Percentiles rank a stretch among this genome's conserved stretches.
phyloP scores from a whole-genome alignment of 2,113 vertebrate species.

The Crypturellus undulatus region DNA sequence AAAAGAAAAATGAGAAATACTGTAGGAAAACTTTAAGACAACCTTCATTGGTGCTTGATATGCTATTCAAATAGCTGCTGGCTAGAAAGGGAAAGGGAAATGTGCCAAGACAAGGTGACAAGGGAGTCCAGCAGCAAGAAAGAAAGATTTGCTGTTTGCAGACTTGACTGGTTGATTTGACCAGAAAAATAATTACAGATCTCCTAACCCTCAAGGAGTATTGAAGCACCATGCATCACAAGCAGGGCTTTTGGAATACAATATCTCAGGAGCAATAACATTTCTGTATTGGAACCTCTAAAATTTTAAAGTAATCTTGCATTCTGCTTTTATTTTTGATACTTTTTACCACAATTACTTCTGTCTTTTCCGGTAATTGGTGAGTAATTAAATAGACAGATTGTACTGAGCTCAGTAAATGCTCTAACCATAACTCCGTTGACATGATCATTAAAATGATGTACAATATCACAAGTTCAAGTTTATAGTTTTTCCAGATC shows the following conservation, averaged over 20 bases:
- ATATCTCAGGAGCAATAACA: background rate
- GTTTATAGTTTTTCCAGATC: background rate
- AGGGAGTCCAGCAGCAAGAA: background rate
- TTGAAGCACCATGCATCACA: background rate
- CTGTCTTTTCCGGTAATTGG: background rate
- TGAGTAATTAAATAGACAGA: background rate
- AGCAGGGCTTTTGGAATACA: background rate
- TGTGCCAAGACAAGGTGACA: conserved; percentile 12
- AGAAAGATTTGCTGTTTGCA: background rate
- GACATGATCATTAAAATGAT: background rate
- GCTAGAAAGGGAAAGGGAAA: background rate
- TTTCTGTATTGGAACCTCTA: background rate
- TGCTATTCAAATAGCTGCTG: background rate
- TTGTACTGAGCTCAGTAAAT: background rate
- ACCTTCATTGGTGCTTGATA: background rate
- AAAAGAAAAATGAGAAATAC: conserved; percentile 14
- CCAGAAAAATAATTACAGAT: conserved; percentile 9
- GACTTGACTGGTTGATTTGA: conserved; percentile 14
- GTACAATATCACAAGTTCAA: background rate
- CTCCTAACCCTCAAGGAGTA: background rate
- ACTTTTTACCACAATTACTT: background rate
- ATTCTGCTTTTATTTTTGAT: background rate
- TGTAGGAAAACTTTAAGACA: conserved; percentile 18
- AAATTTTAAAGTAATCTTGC: background rate
- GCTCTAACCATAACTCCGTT: background rate